A percentile compares a stretch with the other conserved stretches of the same genome.
Evolutionary conservation across 2,888 invertebrate genomes (phyloP).

Genomic region (Biston betularia): DNA sequence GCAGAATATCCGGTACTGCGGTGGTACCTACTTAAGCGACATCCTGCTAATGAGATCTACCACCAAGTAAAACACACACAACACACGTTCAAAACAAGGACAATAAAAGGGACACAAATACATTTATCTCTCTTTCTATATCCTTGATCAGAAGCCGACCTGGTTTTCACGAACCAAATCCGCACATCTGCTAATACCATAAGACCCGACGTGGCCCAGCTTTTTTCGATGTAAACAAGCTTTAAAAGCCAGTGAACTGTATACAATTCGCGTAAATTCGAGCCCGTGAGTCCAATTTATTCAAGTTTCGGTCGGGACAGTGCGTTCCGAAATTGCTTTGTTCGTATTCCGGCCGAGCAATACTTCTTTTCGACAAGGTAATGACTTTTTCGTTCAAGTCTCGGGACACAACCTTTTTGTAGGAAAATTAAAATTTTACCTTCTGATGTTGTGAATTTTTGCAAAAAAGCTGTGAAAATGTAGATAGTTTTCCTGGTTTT

Average conservation of each 20-base stretch:
- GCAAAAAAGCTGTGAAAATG: neutral
- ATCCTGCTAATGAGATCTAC: too few relatives aligned
- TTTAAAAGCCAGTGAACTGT: constrained; percentile 12
- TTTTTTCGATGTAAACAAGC: constrained; percentile 1
- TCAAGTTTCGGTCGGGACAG: constrained; percentile 16
- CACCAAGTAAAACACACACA: too few relatives aligned
- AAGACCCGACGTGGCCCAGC: neutral
- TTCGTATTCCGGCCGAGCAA: constrained; percentile 14
- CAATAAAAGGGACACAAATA: too few relatives aligned
- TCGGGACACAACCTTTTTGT: constrained; percentile 6
- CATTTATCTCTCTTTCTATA: too few relatives aligned
- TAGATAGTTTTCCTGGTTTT: neutral
- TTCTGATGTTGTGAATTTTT: constrained; percentile 12
- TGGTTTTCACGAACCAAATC: too few relatives aligned
- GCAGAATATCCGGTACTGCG: too few relatives aligned
- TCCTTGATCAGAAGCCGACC: too few relatives aligned
- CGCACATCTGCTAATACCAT: neutral
- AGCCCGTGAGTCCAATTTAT: constrained; percentile 13
- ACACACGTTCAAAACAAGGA: too few relatives aligned
- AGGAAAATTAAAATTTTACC: constrained; percentile 18
- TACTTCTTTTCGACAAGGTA: constrained; percentile 17
- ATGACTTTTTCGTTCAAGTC: constrained; percentile 15
- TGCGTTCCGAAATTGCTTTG: constrained; percentile 16
- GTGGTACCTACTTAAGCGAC: too few relatives aligned
- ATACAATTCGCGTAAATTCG: neutral